Conservation (phyloP, 2,888 invertebrate genomes). For the Mesoligia furuncula region DNA sequence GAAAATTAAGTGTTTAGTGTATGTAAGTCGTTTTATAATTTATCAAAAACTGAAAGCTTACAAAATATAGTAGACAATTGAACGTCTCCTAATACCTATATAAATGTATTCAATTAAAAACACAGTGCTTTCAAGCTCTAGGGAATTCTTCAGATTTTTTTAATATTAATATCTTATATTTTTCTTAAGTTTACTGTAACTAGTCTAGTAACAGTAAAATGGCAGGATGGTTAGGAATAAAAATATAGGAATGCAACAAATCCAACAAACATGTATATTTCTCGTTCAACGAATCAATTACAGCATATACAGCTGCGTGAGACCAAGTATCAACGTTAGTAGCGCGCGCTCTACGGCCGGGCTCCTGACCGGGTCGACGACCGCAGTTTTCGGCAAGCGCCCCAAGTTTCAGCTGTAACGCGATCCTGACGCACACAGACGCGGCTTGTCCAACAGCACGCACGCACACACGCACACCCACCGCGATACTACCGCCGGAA, state of each 20-base stretch:
- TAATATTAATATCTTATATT: too few relatives aligned
- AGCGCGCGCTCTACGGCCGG: slow-evolving; percentile 79
- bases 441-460: slow-evolving; percentile 37
- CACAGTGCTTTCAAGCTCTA: background rate
- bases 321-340: slow-evolving; percentile 75
- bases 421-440: slow-evolving; percentile 85
- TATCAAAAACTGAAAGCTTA: background rate
- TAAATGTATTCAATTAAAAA: background rate
- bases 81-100: background rate
- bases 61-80: background rate
- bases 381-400: slow-evolving; percentile 90
- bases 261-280: background rate
- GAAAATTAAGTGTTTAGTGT: background rate
- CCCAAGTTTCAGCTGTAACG: slow-evolving; percentile 89
- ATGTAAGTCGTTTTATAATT: background rate
- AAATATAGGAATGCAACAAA: background rate
- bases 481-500: slow-evolving; percentile 72
- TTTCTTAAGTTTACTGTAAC: background rate
- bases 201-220: background rate
- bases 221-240: background rate
- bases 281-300: background rate
- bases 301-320: slow-evolving; percentile 52
- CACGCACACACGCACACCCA: slow-evolving; percentile 50
- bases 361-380: slow-evolving; percentile 88
- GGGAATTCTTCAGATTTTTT: too few relatives aligned